phyloP scores from a whole-genome alignment of 2,113 vertebrate genomes.

The Serilophus lunatus region DNA sequence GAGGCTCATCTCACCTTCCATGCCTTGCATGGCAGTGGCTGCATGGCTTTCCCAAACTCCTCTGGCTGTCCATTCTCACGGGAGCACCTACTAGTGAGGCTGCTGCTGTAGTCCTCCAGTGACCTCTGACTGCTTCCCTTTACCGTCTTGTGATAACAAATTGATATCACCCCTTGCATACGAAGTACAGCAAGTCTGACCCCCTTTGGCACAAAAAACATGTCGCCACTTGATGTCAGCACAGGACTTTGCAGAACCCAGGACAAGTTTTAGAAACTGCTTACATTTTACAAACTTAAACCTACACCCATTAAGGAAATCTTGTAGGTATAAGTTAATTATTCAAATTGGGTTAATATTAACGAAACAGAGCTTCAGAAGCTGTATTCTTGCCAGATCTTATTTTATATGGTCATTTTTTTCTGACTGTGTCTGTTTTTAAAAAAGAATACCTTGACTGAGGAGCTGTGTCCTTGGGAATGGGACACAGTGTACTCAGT shows the following conservation, averaged over 20 bases:
- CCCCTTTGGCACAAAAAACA: neutral
- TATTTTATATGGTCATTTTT: neutral
- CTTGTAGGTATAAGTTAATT: neutral
- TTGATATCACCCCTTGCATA: accelerated
- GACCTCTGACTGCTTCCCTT: neutral
- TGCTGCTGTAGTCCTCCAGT: neutral
- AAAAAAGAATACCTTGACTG: neutral
- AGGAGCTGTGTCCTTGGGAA: neutral
- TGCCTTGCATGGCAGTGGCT: accelerated
- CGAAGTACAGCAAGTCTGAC: neutral
- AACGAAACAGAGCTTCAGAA: neutral
- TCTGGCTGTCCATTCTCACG: accelerated
- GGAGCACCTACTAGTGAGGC: neutral
- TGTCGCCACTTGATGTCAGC: constrained; percentile 58
- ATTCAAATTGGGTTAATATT: neutral
- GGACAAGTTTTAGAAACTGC: neutral
- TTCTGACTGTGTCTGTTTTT: neutral
- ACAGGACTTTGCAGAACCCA: neutral
- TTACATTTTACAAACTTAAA: neutral
- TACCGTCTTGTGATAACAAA: accelerated
- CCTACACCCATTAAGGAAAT: neutral
- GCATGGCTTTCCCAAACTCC: neutral
- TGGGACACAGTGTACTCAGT: neutral
- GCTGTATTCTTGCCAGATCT: neutral
- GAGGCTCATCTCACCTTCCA: neutral